Evolutionary conservation across 35 echinoderm and acorn worm species (phyloP).

Genomic region (Apostichopus californicus): DNA sequence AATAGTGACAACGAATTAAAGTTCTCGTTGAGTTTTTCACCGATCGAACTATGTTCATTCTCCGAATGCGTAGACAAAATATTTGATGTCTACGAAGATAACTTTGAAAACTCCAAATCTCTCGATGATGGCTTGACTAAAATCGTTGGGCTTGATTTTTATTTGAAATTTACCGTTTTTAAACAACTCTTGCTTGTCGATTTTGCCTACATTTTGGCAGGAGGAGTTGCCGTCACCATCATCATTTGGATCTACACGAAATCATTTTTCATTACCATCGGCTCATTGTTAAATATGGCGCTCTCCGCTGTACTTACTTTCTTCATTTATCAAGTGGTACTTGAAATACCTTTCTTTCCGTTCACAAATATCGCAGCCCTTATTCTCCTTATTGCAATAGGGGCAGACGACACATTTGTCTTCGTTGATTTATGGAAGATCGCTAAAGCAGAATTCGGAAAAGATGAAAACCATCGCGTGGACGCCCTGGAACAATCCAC

Average conservation of each 20-base stretch:
- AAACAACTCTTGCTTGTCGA: conserved; percentile 61
- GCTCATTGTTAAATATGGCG: conserved; percentile 66
- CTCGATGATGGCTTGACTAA: conserved; percentile 36
- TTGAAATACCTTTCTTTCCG: conserved; percentile 73
- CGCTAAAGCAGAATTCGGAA: not conserved
- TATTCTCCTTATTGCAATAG: conserved; percentile 82
- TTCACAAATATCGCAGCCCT: conserved; percentile 69
- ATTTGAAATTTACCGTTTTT: conserved; percentile 68
- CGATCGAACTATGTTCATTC: not conserved
- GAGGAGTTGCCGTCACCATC: conserved; percentile 41
- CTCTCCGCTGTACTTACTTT: conserved; percentile 76
- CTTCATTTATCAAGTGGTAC: conserved; percentile 70
- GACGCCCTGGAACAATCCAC: conserved; percentile 57
- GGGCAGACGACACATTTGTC: conserved; percentile 87
- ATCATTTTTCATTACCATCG: conserved; percentile 77
- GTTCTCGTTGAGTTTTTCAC: conserved; percentile 21
- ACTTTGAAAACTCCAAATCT: conserved; percentile 25
- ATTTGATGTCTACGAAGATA: conserved; percentile 38
- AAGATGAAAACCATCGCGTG: not conserved
- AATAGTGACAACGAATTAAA: not conserved
- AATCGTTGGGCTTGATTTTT: conserved; percentile 58
- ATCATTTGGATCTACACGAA: conserved; percentile 87
- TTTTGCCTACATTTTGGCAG: conserved; percentile 58
- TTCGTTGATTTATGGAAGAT: conserved; percentile 80
- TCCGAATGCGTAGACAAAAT: conserved; percentile 3